These are phyloP conservation scores for Meteorus colon DNA, from an alignment of 2,888 invertebrate species.

Conservation along the genomic window DNA sequence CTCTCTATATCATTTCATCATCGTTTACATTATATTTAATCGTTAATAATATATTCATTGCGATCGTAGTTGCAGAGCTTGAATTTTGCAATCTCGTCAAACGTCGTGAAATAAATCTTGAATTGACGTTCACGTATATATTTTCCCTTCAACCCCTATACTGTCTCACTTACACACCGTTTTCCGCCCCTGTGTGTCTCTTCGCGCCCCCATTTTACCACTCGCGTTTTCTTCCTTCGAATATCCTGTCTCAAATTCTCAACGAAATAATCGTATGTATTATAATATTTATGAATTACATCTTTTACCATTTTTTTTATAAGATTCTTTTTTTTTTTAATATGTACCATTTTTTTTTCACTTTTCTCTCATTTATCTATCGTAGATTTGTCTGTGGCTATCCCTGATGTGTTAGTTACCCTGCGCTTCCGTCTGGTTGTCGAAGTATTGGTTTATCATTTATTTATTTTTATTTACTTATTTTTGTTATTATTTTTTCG, in stretches of 20 bases:
- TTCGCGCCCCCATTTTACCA: conserved; percentile 40
- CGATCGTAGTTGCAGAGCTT: conserved; percentile 16
- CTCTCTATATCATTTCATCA: conserved; percentile 46
- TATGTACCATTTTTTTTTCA: conserved; percentile 68
- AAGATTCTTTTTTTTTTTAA: conserved; percentile 66
- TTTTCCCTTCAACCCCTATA: conserved; percentile 45
- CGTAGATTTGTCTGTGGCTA: conserved; percentile 74
- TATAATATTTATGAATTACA: conserved; percentile 68
- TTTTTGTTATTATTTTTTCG: conserved; percentile 45
- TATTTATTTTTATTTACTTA: conserved; percentile 58
- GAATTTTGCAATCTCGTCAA: conserved; percentile 25
- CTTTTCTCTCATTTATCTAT: conserved; percentile 69
- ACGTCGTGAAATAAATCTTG: conserved; percentile 24
- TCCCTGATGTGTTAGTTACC: conserved; percentile 74
- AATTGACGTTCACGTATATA: conserved; percentile 14
- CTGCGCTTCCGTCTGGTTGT: conserved; percentile 74
- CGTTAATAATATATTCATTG: conserved; percentile 52
- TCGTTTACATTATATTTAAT: conserved; percentile 53
- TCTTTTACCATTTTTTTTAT: conserved; percentile 41
- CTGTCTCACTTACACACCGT: conserved; percentile 10
- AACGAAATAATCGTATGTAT: conserved; percentile 69
- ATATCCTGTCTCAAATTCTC: conserved; percentile 56
- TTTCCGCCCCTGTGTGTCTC: conserved; percentile 36
- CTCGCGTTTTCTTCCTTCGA: conserved; percentile 49
- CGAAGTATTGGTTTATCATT: conserved; percentile 72